Percentiles rank a stretch among this genome's conserved stretches.
phyloP scores from a whole-genome alignment of 2,888 invertebrate species.

The Rhyacophila evoluta region DNA sequence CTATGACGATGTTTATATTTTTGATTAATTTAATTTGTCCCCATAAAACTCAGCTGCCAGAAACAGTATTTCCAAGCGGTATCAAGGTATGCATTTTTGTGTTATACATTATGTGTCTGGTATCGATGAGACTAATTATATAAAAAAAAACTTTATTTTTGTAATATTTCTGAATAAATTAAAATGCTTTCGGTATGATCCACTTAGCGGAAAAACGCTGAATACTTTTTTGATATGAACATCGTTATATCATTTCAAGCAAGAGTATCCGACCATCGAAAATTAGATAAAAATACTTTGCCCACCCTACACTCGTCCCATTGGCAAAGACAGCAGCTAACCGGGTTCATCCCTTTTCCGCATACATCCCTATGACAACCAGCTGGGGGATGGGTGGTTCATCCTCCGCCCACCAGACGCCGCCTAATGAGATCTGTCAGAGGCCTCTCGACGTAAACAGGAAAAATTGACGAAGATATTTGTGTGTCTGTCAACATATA shows the following conservation, averaged over 20 bases:
- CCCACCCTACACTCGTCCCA: not conserved
- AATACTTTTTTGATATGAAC: not conserved
- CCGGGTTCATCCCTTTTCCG: constrained; percentile 29
- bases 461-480: constrained; percentile 54
- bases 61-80: no score
- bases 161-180: no score
- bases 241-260: not conserved
- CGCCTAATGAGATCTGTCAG: constrained; percentile 54
- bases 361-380: constrained; percentile 25
- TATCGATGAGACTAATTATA: no score
- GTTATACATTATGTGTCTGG: no score
- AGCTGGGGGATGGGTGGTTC: not conserved
- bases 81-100: no score
- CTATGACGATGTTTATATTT: no score
- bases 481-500: constrained; percentile 47
- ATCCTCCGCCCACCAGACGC: constrained; percentile 10
- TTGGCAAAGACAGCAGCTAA: not conserved
- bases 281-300: constrained; percentile 27
- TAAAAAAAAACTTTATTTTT: no score
- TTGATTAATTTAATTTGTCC: no score
- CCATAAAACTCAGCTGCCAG: no score
- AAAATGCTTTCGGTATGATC: not conserved
- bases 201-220: not conserved
- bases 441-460: constrained; percentile 46
- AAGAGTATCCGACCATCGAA: constrained; percentile 20